Conservation (phyloP, 1,140 invertebrate species). For the Drosophila virilis region DNA sequence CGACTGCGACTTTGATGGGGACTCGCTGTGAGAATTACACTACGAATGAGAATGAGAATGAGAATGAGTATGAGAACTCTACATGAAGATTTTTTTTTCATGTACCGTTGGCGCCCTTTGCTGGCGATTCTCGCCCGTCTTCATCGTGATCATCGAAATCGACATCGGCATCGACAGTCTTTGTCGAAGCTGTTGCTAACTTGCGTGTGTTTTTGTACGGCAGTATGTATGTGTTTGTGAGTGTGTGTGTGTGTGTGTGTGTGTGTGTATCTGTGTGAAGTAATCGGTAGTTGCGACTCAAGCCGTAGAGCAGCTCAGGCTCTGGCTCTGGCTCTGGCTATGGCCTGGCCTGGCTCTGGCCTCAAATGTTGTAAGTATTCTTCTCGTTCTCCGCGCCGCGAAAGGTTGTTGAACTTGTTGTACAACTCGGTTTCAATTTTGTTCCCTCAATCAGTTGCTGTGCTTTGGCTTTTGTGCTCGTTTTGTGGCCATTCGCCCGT, state of each 20-base stretch:
- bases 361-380: conserved; percentile 62
- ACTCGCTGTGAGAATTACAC: not conserved
- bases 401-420: conserved; percentile 75
- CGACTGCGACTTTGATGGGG: not conserved
- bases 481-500: conserved; percentile 54
- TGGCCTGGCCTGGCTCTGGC: conserved; percentile 25
- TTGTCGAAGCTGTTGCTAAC: conserved; percentile 28
- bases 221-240: not conserved
- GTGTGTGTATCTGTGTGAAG: conserved; percentile 68
- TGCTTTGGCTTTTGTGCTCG: conserved; percentile 62
- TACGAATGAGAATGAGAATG: conserved; percentile 2
- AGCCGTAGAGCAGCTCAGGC: conserved; percentile 28
- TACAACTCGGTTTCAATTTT: conserved; percentile 62
- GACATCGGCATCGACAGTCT: conserved; percentile 50
- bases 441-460: conserved; percentile 53
- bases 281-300: conserved; percentile 67
- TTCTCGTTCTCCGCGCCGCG: conserved; percentile 15
- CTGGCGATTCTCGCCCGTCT: conserved; percentile 69
- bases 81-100: conserved; percentile 62
- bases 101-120: conserved; percentile 72
- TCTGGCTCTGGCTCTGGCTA: conserved; percentile 4
- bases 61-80: conserved; percentile 28
- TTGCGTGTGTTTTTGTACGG: conserved; percentile 26
- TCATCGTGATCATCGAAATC: conserved; percentile 69
- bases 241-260: conserved; percentile 26